Base-by-base conservation (phyloP, 2,797 vertebrate genomes). In the Melanotaenia maccullochi region DNA sequence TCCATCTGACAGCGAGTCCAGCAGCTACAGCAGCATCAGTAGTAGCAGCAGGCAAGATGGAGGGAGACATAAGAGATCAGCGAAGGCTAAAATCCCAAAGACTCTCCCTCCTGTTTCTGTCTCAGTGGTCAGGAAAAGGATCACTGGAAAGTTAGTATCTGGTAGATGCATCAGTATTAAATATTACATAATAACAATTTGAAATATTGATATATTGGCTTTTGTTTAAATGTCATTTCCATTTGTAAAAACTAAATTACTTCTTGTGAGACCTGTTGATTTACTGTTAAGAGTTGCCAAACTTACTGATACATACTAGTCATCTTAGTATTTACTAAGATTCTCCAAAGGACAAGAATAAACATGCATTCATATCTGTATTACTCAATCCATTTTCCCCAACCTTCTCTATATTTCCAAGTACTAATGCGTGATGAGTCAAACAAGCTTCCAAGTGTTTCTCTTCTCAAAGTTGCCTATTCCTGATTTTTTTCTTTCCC, bases 61-160 rank as follows among this genome's bases (percentile, higher is more conserved):
- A 49, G 64, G 2, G 33, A 84, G 59, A 61, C 86, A 73, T 57
- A 96, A 94, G 66, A 90, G 54, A 57, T 78, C 91, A 68, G 75
- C 91, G 57, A 82, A 38, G 3, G 20, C 52, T 67, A 90, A 47
- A 68, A 55, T 93, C 60, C 95, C 94, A 35, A 84, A 93, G 88
- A 93, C 92, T 28, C 90, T 95, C 4, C 93, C 95, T 52, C 72
- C 89, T 6, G 76, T 98, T 78, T 94, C 78, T 75, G 75, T 97
- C 52, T 93, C 94, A 86, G 88, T 93, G 69, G 90, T 98, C 72
- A 97, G 95, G 90, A 97, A 94, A 81, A 93, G 94, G 58, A 94
- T 99, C 73, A 89, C 88, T 79, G 92, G 79, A 81, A 96, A 94
- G 97, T 98, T 89, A 82, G 91, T 87, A 11, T 66, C 5, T 28